Percentiles rank a stretch among this genome's conserved stretches.
These are phyloP conservation scores for Umimayanthus kanabou DNA, from an alignment of 92 coral and sea anemone species.

Conservation along the genomic window DNA sequence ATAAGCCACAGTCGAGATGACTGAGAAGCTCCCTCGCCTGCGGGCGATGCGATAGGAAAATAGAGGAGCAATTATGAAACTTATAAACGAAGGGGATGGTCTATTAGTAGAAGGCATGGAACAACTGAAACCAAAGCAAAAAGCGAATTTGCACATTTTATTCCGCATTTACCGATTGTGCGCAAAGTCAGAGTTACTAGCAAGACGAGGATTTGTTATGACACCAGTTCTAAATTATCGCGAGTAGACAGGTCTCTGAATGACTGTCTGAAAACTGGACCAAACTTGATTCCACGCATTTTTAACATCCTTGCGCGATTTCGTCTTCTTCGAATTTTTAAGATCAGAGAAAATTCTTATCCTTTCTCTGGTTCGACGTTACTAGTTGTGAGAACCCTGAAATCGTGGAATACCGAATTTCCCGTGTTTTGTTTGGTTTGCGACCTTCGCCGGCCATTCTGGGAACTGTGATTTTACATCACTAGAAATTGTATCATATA, in stretches of 20 bases:
- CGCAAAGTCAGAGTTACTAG: slow-evolving; percentile 42
- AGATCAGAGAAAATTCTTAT: slow-evolving; percentile 24
- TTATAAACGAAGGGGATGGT: too few species aligned
- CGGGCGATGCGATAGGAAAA: too few species aligned
- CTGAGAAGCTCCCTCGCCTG: too few species aligned
- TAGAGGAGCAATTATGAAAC: too few species aligned
- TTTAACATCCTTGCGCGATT: slow-evolving; percentile 36
- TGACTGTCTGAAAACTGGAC: slow-evolving; percentile 44
- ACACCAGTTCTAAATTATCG: slow-evolving; percentile 26
- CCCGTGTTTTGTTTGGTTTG: slow-evolving; percentile 45
- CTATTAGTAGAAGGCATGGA: too few species aligned
- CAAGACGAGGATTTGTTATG: slow-evolving; percentile 34
- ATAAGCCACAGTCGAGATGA: too few species aligned
- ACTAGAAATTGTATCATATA: slow-evolving; percentile 25
- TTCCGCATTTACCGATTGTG: slow-evolving; percentile 39
- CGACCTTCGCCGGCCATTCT: slow-evolving; percentile 43
- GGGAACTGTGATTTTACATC: slow-evolving; percentile 44
- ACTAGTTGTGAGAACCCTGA: slow-evolving; percentile 31
- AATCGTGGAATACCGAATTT: slow-evolving; percentile 34
- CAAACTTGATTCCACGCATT: slow-evolving; percentile 36
- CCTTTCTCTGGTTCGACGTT: slow-evolving; percentile 43
- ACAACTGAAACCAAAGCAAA: background rate
- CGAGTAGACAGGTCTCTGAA: slow-evolving; percentile 35
- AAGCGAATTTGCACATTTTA: slow-evolving; percentile 34
- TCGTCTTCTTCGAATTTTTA: slow-evolving; percentile 13